A percentile compares a stretch with the other conserved stretches of the same genome.
These are phyloP conservation scores for Hymenopus coronatus DNA, from an alignment of 2,888 invertebrate genomes.

Conservation along the genomic window DNA sequence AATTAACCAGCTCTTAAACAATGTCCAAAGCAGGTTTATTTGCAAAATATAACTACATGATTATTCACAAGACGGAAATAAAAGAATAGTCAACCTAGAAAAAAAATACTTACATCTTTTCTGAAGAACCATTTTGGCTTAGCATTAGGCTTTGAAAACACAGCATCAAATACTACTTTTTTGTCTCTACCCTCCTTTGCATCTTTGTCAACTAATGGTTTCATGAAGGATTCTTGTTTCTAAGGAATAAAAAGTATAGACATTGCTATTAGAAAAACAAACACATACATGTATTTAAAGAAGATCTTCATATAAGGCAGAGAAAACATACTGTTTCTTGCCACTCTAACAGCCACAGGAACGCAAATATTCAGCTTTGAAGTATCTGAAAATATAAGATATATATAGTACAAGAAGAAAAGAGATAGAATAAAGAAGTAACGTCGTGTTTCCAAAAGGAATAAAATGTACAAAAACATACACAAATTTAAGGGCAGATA, in stretches of 20 bases:
- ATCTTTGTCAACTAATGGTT: conserved; percentile 90
- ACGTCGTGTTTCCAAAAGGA: background rate
- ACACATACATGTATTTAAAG: background rate
- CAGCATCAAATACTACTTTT: conserved; percentile 88
- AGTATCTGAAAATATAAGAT: conserved; percentile 9
- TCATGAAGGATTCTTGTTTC: conserved; percentile 94
- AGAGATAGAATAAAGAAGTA: background rate
- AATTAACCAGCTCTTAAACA: too few species aligned
- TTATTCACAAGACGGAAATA: too few species aligned
- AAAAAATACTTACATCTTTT: conserved; percentile 74
- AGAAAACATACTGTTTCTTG: background rate
- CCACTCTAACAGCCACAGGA: background rate
- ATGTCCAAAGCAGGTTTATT: too few species aligned
- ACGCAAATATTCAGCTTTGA: background rate
- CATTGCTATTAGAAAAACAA: background rate
- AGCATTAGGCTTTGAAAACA: conserved; percentile 94
- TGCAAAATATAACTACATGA: too few species aligned
- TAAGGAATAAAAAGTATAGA: conserved; percentile 45
- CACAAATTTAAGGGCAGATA: background rate
- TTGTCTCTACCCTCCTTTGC: conserved; percentile 96
- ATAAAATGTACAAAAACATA: background rate
- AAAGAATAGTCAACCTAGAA: background rate
- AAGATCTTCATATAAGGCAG: background rate
- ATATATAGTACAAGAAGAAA: background rate
- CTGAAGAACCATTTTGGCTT: conserved; percentile 91